phyloP scores from a whole-genome alignment of 1,140 invertebrate species.

The Bombus terrestris region DNA sequence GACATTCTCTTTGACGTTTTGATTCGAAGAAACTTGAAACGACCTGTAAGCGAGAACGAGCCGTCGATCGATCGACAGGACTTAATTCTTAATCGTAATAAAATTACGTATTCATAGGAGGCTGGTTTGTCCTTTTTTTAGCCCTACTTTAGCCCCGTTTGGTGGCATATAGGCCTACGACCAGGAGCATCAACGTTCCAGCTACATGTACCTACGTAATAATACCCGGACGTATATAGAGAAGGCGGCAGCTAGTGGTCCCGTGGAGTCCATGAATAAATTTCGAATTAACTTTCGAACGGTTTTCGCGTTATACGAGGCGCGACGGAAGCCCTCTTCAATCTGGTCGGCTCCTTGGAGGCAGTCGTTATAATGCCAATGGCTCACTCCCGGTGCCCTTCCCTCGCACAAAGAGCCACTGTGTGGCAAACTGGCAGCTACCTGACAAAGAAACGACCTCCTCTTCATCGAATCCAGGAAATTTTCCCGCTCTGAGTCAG shows the following conservation, averaged over 20 bases:
- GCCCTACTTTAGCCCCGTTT: conserved; percentile 9
- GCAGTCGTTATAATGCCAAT: conserved; percentile 58
- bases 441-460: neutral
- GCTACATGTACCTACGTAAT: conserved; percentile 32
- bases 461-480: too few species aligned
- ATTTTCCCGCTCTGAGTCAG: neutral
- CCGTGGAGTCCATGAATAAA: conserved; percentile 77
- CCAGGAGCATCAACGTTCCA: neutral
- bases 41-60: neutral
- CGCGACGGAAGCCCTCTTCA: conserved; percentile 63
- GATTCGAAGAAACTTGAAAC: neutral
- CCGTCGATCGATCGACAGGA: conserved; percentile 16
- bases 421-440: neutral
- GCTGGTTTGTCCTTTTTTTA: conserved; percentile 33
- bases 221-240: conserved; percentile 20
- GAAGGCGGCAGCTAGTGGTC: conserved; percentile 36
- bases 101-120: conserved; percentile 78
- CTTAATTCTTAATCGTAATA: conserved; percentile 71
- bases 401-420: conserved; percentile 5
- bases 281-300: conserved; percentile 77
- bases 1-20: neutral
- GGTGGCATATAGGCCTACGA: conserved; percentile 17
- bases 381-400: conserved; percentile 22
- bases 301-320: conserved; percentile 68
- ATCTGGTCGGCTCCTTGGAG: conserved; percentile 56